Percentiles rank a stretch among this genome's conserved stretches.
Evolutionary conservation across 1,140 invertebrate genomes (phyloP).

Genomic region (Halesus radiatus): DNA sequence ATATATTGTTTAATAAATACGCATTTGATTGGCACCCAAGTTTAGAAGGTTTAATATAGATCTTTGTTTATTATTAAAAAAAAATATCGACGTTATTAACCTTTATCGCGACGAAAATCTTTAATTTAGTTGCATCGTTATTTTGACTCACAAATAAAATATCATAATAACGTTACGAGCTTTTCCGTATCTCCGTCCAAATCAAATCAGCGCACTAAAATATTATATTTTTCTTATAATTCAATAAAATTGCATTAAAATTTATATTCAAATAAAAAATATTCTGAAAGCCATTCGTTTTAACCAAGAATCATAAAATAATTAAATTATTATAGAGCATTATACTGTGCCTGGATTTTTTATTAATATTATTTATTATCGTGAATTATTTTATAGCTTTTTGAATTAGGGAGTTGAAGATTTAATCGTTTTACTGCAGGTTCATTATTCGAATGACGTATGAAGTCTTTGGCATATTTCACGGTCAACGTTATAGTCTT

Average conservation of each 20-base stretch:
- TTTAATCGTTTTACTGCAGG: constrained; percentile 16
- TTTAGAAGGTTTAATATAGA: too few relatives aligned
- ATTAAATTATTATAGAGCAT: constrained; percentile 18
- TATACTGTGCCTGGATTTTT: constrained; percentile 5
- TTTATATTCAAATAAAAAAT: background rate
- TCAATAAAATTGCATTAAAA: background rate
- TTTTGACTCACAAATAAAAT: too few relatives aligned
- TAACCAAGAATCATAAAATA: background rate
- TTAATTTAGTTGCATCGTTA: too few relatives aligned
- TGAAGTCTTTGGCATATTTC: background rate
- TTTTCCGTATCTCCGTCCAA: background rate
- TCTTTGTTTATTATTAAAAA: too few relatives aligned
- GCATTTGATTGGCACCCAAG: too few relatives aligned
- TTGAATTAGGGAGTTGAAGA: background rate
- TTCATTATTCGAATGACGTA: background rate
- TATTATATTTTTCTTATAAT: background rate
- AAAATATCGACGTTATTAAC: too few relatives aligned
- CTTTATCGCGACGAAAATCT: too few relatives aligned
- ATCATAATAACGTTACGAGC: too few relatives aligned
- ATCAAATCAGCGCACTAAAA: background rate
- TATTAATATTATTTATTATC: constrained; percentile 41
- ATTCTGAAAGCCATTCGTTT: background rate
- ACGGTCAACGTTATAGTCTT: constrained; percentile 8
- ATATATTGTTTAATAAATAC: too few relatives aligned
- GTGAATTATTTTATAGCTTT: constrained; percentile 33